Percentiles rank a stretch among this genome's conserved stretches.
phyloP scores from a whole-genome alignment of 2,113 vertebrate species.

The Reinhardtius hippoglossoides region DNA sequence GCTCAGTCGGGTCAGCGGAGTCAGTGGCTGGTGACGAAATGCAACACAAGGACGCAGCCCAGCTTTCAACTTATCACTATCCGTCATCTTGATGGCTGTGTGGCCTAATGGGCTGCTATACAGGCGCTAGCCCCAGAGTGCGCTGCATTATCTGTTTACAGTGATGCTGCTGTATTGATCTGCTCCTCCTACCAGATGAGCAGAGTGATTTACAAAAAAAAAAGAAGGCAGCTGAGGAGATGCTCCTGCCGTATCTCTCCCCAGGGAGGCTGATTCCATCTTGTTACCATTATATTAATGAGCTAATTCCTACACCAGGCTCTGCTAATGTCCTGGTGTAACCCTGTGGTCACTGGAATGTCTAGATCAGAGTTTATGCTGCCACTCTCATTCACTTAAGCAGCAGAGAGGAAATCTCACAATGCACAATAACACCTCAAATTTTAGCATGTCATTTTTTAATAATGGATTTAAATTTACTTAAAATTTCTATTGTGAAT shows the following conservation, averaged over 20 bases:
- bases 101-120: slow-evolving; percentile 78
- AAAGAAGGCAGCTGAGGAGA: slow-evolving; percentile 74
- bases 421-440: slow-evolving; percentile 14
- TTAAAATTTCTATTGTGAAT: background rate
- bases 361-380: slow-evolving; percentile 61
- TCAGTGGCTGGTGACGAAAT: slow-evolving; percentile 51
- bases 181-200: slow-evolving; percentile 83
- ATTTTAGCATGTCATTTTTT: slow-evolving; percentile 21
- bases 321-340: slow-evolving; percentile 81
- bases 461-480: background rate
- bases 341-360: slow-evolving; percentile 75
- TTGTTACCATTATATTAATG: slow-evolving; percentile 87
- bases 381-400: slow-evolving; percentile 53
- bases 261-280: slow-evolving; percentile 82
- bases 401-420: slow-evolving; percentile 16
- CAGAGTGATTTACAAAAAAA: slow-evolving; percentile 84
- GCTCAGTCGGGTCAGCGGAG: slow-evolving; percentile 35
- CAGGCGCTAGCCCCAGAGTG: slow-evolving; percentile 69
- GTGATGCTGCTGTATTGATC: slow-evolving; percentile 82
- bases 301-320: slow-evolving; percentile 82
- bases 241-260: slow-evolving; percentile 79
- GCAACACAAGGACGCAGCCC: slow-evolving; percentile 63
- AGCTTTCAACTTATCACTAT: slow-evolving; percentile 76
- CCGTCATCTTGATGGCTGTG: slow-evolving; percentile 75
- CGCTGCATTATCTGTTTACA: slow-evolving; percentile 85